Conservation (phyloP, 2,113 vertebrate species). For the Erinaceus europaeus region DNA sequence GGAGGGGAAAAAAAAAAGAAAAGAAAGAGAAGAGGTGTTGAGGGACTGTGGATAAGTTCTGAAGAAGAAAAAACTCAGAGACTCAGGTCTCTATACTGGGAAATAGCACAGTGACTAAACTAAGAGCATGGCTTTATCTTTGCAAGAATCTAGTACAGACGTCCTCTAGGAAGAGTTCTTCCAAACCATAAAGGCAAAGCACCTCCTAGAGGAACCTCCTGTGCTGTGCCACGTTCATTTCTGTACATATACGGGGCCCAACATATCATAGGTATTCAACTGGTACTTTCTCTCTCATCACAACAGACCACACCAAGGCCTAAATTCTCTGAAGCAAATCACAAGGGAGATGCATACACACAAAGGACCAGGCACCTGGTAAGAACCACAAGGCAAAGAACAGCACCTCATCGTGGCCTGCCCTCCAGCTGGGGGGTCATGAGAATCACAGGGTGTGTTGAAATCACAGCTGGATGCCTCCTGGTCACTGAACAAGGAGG, state of each 20-base stretch:
- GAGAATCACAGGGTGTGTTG: conserved; percentile 48
- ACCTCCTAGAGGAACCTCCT: neutral
- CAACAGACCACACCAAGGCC: neutral
- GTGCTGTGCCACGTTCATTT: neutral
- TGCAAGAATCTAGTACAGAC: neutral
- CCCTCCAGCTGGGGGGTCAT: conserved; percentile 42
- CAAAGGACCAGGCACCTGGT: conserved; percentile 36
- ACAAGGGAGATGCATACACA: neutral
- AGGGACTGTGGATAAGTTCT: neutral
- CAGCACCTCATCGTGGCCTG: neutral
- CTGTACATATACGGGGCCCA: neutral
- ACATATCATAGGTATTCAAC: neutral
- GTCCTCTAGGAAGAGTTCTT: neutral
- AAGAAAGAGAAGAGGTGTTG: neutral
- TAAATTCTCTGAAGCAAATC: conserved; percentile 41
- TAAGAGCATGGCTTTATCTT: neutral
- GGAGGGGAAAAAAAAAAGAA: too few relatives aligned
- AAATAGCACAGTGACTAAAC: neutral
- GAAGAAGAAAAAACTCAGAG: neutral
- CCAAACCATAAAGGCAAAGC: too few relatives aligned
- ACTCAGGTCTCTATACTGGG: neutral
- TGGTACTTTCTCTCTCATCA: neutral
- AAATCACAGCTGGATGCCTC: conserved; percentile 32
- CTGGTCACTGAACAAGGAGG: conserved; percentile 42
- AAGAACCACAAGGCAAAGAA: conserved; percentile 58